Percentiles rank a stretch among this genome's conserved stretches.
phyloP scores from a whole-genome alignment of 2,113 vertebrate genomes.

The Malaclemys terrapin region DNA sequence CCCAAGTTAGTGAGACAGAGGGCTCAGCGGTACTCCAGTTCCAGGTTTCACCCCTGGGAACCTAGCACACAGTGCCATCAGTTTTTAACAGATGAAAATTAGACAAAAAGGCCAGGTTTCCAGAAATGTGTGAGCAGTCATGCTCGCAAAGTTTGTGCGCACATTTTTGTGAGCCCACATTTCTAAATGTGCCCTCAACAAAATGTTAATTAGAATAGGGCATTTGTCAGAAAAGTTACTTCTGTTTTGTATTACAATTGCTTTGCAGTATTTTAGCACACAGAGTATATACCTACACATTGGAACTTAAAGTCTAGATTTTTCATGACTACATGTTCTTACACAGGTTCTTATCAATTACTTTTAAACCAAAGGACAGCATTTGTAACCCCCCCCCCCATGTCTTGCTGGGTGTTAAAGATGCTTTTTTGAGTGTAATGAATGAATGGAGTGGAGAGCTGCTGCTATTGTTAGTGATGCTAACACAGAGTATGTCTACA shows the following conservation, averaged over 20 bases:
- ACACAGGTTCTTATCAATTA: neutral
- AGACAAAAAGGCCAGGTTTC: neutral
- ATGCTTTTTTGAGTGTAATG: neutral
- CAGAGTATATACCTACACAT: neutral
- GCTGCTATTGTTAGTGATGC: neutral
- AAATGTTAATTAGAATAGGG: neutral
- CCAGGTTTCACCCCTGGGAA: no score
- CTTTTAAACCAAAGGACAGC: neutral
- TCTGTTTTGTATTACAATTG: neutral
- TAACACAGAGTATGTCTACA: neutral
- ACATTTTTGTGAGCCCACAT: neutral
- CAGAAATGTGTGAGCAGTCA: neutral
- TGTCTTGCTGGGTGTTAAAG: neutral
- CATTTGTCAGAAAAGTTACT: no score
- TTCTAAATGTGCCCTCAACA: neutral
- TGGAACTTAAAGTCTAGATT: neutral
- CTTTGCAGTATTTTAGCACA: neutral
- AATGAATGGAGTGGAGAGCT: neutral
- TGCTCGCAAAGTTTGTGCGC: no score
- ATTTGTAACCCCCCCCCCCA: neutral
- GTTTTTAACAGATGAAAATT: neutral
- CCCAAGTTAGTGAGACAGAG: no score
- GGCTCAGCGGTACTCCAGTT: no score
- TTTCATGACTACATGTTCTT: neutral
- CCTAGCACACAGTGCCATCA: no score